These are phyloP conservation scores for Labeo calbasu DNA, from an alignment of 2,797 vertebrate species.

Conservation along the genomic window DNA sequence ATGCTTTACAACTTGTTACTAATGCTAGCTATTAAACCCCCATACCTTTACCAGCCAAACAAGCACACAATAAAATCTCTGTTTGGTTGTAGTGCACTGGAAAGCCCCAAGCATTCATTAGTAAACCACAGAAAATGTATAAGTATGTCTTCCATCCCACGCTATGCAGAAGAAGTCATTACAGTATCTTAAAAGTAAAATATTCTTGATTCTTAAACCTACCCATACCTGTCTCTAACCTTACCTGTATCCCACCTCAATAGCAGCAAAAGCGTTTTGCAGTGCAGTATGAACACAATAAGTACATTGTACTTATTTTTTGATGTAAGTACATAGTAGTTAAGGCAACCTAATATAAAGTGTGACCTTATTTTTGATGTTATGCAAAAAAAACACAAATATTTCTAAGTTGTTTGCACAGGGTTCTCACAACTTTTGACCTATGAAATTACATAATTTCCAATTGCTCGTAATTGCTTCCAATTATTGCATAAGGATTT, in stretches of 20 bases:
- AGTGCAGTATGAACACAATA: no score
- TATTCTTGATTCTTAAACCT: no score
- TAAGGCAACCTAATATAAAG: no score
- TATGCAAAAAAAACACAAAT: no score
- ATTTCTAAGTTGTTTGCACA: neutral
- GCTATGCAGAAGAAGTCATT: conserved; percentile 14
- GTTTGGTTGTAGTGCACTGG: conserved; percentile 38
- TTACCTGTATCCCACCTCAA: no score
- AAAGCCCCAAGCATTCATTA: conserved; percentile 54
- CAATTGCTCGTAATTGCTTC: neutral
- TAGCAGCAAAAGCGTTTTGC: no score
- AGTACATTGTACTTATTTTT: no score
- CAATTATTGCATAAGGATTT: neutral
- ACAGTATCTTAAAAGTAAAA: neutral
- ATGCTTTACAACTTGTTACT: conserved; percentile 48
- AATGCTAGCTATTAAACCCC: conserved; percentile 41
- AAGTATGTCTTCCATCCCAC: conserved; percentile 19
- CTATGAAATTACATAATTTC: neutral
- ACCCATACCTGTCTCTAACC: no score
- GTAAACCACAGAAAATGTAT: conserved; percentile 42
- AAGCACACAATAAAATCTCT: conserved; percentile 47
- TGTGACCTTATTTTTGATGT: no score
- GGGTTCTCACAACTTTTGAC: neutral
- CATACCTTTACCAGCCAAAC: conserved; percentile 35
- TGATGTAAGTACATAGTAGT: no score